Base-by-base conservation (phyloP, 2,888 invertebrate species). In the Trichacis sp. region DNA sequence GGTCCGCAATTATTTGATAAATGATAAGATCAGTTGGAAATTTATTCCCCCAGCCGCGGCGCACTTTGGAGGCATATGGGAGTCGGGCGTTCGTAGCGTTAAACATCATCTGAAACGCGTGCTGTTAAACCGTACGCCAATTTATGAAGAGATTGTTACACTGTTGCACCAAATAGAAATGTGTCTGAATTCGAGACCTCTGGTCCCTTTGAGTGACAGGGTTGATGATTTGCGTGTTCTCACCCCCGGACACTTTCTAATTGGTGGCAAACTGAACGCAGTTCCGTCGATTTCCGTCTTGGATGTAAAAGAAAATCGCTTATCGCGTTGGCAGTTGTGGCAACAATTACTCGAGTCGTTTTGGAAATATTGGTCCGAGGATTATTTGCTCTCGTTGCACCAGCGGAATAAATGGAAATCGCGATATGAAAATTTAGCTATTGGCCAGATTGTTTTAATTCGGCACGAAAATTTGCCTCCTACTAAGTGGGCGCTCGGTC, bases 81-180 rank as follows among this genome's bases (percentile, higher is more conserved):
- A 79, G 47, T 68, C 74, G 5, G 71, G 69, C 9, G 47, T 54
- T 8, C 42, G 48, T 30, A 18, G 36, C 24, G 51, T 63, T 0
- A 80, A 80, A 58, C 49, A 62, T 43, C 73, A 78, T 64, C 40
- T 77, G n/a, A 60, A 66, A 12, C 53, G 72, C 18, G 54, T 70
- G 1, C 49, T 71, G 1, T 49, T 14, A 20, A 56, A 66, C n/a
- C 17, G 45, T 2, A 59, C 55, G 9, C 24, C 74, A 11, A 76
- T 64, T 0, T 72, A 61, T 33, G 71, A 78, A 47, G 70, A 79
- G 53, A 66, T 72, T 4, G 42, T 20, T 11, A 70, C 66, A 0
- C 18, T 69, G 17, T 15, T 55, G 1, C 24, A 43, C 12, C 43
- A 68, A 50, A 61, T 72, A 12, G 68, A 69, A 46, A 65, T 63